A percentile compares a stretch with the other conserved stretches of the same genome.
phyloP scores from a whole-genome alignment of 1,140 invertebrate genomes.

The Drosophila sucinea region DNA sequence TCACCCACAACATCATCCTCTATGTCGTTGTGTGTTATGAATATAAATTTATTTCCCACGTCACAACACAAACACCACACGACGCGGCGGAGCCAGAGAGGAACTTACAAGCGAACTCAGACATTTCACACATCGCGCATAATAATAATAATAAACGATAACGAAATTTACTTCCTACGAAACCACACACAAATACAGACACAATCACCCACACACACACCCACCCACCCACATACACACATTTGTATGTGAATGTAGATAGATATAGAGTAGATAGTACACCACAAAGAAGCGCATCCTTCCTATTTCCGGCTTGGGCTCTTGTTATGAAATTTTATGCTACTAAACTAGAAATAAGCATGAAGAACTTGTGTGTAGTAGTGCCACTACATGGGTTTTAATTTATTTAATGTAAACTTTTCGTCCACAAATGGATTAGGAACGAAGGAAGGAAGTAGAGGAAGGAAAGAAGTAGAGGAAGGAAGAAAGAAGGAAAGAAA shows the following conservation, averaged over 20 bases:
- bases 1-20: constrained; percentile 17
- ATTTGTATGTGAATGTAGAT: constrained; percentile 16
- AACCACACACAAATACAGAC: constrained; percentile 47
- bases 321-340: constrained; percentile 69
- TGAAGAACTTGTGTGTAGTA: constrained; percentile 30
- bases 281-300: constrained; percentile 63
- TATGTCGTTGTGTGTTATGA: constrained; percentile 69
- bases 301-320: constrained; percentile 55
- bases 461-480: background rate
- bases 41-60: constrained; percentile 80
- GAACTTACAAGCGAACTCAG: constrained; percentile 51
- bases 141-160: constrained; percentile 82
- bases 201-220: constrained; percentile 38
- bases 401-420: constrained; percentile 46
- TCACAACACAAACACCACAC: constrained; percentile 64
- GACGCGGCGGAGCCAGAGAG: constrained; percentile 35
- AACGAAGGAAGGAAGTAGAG: background rate
- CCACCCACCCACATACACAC: constrained; percentile 3
- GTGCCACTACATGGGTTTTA: constrained; percentile 33
- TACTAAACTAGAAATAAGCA: constrained; percentile 49
- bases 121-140: constrained; percentile 80
- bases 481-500: background rate
- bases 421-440: constrained; percentile 31
- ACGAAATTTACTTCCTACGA: constrained; percentile 77
- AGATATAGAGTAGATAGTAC: constrained; percentile 19